Evolutionary conservation across 2,888 invertebrate species (phyloP), one percentile per base, ranked within the genome.

Genomic region (Drosophila niveifrons): DNA sequence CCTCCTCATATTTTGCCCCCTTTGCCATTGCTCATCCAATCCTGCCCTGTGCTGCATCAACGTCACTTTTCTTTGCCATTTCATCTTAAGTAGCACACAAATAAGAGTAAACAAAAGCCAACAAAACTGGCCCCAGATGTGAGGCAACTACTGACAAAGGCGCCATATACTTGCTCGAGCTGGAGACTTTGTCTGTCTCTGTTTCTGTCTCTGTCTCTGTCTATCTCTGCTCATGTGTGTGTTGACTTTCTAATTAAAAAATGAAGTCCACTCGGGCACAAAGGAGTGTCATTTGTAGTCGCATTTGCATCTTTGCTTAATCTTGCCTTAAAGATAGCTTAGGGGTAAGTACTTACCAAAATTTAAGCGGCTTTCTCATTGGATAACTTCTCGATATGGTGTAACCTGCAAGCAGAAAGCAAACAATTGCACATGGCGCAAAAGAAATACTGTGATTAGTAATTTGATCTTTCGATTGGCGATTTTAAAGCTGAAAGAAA

Each of bases 311-410:
- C 62, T 59, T 56, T 52, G 57, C 56, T 47, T 53, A 63, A 62
- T 58, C 52, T 36, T 31, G 15, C 10, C 55, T 43, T 34, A 56
- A 56, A 46, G 34, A 46, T 34, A 15, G 17, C 4, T n/a, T 29
- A 23, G 15, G n/a, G 31, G 11, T 31, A 48, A 6, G 65, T 64
- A 90, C 91, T 91, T 86, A 91, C 91, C 91, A 90, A 90, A 91
- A 88, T 90, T 88, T 90, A 90, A 90, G 90, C 90, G 92, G 90
- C 91, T 87, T 90, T 91, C 86, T 91, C 90, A 91, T 91, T 91
- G 91, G 91, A 91, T 91, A 91, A 91, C 89, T 91, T 90, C 90
- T 91, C 91, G 91, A 89, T 91, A 90, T 91, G 91, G 91, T 91
- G 91, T 91, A 91, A 91, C 90, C 91, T 91, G 90, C 61, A 91